A percentile compares a stretch with the other conserved stretches of the same genome.
Conservation (phyloP, 2,113 vertebrate species). For the Oenanthe oenanthe region DNA sequence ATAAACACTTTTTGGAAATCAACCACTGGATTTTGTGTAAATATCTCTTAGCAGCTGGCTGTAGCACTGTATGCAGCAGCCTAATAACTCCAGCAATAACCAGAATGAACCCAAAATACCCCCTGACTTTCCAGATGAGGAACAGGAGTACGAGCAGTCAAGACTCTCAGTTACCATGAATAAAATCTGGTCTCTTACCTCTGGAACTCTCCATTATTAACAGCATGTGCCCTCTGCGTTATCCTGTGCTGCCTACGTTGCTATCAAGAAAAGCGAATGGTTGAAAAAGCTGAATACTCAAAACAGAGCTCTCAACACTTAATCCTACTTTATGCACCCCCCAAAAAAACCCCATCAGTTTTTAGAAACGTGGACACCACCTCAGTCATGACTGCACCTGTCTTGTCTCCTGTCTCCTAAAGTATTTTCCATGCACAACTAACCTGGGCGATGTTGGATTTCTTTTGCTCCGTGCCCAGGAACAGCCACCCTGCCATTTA, state of each 20-base stretch:
- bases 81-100: background rate
- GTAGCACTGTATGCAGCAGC: background rate
- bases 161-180: accelerated
- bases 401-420: background rate
- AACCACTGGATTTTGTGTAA: background rate
- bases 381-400: background rate
- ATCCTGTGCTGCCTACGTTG: conserved; percentile 77
- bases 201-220: conserved; percentile 75
- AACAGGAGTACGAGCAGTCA: background rate
- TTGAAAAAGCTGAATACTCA: conserved; percentile 8
- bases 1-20: background rate
- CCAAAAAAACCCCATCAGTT: background rate
- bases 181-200: conserved; percentile 72
- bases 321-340: background rate
- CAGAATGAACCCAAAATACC: background rate
- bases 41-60: background rate
- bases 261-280: conserved; percentile 39
- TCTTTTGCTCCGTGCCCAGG: background rate
- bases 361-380: background rate
- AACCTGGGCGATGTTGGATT: background rate
- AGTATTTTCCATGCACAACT: background rate
- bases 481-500: background rate
- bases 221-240: conserved; percentile 69
- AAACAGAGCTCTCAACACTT: background rate
- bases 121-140: background rate